Base-by-base conservation (phyloP, 2,113 vertebrate species). In the Ctenomys sociabilis region DNA sequence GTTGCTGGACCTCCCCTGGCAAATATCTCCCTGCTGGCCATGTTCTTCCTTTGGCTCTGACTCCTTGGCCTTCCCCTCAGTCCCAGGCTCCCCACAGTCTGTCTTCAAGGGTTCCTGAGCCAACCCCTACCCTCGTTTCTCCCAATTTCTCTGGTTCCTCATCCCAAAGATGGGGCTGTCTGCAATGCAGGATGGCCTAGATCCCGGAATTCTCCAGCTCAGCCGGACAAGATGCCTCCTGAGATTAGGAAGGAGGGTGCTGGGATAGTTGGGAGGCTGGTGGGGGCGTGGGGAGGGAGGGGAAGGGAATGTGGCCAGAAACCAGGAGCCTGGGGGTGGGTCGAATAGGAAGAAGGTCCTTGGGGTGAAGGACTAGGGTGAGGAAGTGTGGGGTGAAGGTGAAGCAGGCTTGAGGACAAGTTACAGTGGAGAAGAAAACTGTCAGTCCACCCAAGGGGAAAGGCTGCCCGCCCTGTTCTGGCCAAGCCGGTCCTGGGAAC, bases 151-250 rank as follows among this genome's bases (percentile, higher is more conserved):
- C 90, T 90, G 66, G 68, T n/a, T 90, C 84, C 84, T 95, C 30
- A 95, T 94, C 49, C 75, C 68, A 78, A 96, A 77, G 96, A 95
- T 81, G 88, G 84, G 94, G 81, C 92, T 97, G 88, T 94, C 96
- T 61, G 72, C 81, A 90, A 87, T 68, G 80, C 90, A 96, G 85
- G 45, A 89, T 91, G 97, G 97, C 97, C 96, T 94, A 85, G 91
- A 97, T 97, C 96, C 97, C 90, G 10, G 97, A 98, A 98, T 97
- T 97, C 96, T 97, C 96, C 85, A 80, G 96, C 93, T 97, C 93
- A 95, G 95, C 90, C 92, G 88, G 95, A 96, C 1, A 26, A 97
- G 97, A 98, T 97, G 97, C 92, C 91, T 97, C 93, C 92, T 37
- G 70, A 96, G 97, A 97, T 97, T 97, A 95, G 93, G 89, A 96